Base-by-base conservation (phyloP, 2,797 vertebrate species). In the Smutsia gigantea region DNA sequence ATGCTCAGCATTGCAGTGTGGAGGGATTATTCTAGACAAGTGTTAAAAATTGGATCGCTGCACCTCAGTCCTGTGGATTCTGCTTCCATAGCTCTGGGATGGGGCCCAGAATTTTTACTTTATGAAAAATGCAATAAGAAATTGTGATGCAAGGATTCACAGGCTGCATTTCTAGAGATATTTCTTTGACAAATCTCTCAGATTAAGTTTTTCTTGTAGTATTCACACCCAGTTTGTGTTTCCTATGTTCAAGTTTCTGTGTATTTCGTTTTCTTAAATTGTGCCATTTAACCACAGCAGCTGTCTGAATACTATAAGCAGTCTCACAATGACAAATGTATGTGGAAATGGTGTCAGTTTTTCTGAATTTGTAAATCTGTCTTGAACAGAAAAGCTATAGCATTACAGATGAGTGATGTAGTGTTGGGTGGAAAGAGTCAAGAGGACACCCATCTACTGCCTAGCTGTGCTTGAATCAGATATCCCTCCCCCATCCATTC, bases 401-500 rank as follows among this genome's bases (percentile, higher is more conserved):
- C 34, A 2, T 0, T 17, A 17, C 37, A 17, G 42, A 66, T 3
- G 15, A 64, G 10, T 1, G 6, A 0, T 0, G 23, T 1, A 21
- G 13, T 55, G 10, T 0, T 29, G 6, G 7, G 51, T 29, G 39
- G 23, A 12, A 8, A 42, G 37, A 42, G 10, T 15, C 27, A 3
- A 31, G 19, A 53, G 53, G 9, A 2, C 2, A 1, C 7, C 34
- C 7, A 0, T 1, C 7, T 0, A 1, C 63, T 31, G 0, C 2
- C 15, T 19, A 1, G 5, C 61, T 39, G 9, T 21, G 66, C 31
- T n/a, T 9, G n/a, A 6, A 4, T 53, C 51, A 31, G 29, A 27
- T 1, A 4, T 12, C 25, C 5, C 12, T 25, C 7, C 3, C 10
- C 8, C 0, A 0, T 39, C 14, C 21, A 10, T 34, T 13, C 53